Percentiles rank a stretch among this genome's conserved stretches.
Evolutionary conservation across 2,888 invertebrate genomes (phyloP).

Genomic region (Chrysolina oricalcia): DNA sequence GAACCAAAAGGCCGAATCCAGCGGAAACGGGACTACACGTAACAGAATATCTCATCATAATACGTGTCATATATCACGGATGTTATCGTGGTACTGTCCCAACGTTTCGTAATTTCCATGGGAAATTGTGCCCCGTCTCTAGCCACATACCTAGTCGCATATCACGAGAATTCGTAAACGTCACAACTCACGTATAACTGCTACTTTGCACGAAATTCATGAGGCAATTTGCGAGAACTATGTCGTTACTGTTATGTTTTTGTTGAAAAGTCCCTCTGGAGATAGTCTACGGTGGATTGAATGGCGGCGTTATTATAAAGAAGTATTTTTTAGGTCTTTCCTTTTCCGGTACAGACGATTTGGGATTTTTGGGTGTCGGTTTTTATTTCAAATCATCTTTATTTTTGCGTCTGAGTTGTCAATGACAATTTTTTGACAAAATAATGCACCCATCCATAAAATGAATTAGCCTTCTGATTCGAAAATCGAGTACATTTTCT

Average conservation of each 20-base stretch:
- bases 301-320: neutral
- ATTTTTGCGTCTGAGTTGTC: too few relatives aligned
- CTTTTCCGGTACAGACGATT: neutral
- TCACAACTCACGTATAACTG: conserved; percentile 27
- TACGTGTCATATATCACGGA: conserved; percentile 27
- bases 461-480: too few relatives aligned
- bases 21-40: conserved; percentile 3
- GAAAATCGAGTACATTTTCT: too few relatives aligned
- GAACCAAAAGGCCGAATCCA: conserved; percentile 5
- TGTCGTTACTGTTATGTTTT: conserved; percentile 20
- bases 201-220: conserved; percentile 34
- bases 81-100: conserved; percentile 17
- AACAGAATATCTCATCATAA: conserved; percentile 29
- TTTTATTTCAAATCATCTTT: neutral
- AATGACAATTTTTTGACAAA: too few relatives aligned
- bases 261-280: conserved; percentile 17
- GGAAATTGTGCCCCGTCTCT: conserved; percentile 29
- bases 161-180: conserved; percentile 32
- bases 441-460: too few relatives aligned
- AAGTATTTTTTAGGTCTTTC: neutral
- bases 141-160: conserved; percentile 30
- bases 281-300: conserved; percentile 1
- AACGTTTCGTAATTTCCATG: conserved; percentile 18
- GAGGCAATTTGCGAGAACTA: conserved; percentile 18
- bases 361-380: neutral